phyloP scores from a whole-genome alignment of 1,140 invertebrate genomes.

The Trichomalopsis sarcophagae region DNA sequence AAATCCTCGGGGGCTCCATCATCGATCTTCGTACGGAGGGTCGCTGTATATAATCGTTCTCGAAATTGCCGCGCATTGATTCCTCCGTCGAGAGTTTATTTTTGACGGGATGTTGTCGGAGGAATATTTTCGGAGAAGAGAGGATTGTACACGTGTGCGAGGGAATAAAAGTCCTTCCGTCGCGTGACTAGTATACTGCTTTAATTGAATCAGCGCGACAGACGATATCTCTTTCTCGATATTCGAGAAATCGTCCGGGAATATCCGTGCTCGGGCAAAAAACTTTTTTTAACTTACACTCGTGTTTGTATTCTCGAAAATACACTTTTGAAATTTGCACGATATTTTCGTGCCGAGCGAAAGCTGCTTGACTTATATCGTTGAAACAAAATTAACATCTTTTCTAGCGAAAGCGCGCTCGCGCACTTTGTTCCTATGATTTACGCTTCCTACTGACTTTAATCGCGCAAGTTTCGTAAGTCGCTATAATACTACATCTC shows the following conservation, averaged over 20 bases:
- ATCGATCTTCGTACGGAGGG: neutral
- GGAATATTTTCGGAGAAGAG: neutral
- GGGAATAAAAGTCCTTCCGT: neutral
- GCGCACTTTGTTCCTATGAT: neutral
- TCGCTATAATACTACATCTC: conserved; percentile 11
- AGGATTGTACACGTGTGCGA: too few species aligned
- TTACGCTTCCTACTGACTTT: neutral
- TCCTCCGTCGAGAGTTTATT: conserved; percentile 3
- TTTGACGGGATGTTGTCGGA: conserved; percentile 6
- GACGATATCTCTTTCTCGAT: neutral
- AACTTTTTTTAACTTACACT: neutral
- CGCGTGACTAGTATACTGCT: too few species aligned
- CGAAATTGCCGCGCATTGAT: conserved; percentile 31
- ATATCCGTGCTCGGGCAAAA: neutral
- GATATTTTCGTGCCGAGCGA: neutral
- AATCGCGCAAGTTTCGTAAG: neutral
- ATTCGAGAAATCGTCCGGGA: neutral
- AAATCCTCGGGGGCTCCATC: neutral
- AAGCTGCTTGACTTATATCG: neutral
- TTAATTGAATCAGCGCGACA: neutral
- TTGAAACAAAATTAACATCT: neutral
- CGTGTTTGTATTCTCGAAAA: too few species aligned
- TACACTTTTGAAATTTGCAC: neutral
- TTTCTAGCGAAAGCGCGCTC: neutral
- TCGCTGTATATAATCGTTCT: conserved; percentile 19